A percentile compares a stretch with the other conserved stretches of the same genome.
phyloP scores from a whole-genome alignment of 2,888 invertebrate genomes.

The Coelinius sp. region DNA sequence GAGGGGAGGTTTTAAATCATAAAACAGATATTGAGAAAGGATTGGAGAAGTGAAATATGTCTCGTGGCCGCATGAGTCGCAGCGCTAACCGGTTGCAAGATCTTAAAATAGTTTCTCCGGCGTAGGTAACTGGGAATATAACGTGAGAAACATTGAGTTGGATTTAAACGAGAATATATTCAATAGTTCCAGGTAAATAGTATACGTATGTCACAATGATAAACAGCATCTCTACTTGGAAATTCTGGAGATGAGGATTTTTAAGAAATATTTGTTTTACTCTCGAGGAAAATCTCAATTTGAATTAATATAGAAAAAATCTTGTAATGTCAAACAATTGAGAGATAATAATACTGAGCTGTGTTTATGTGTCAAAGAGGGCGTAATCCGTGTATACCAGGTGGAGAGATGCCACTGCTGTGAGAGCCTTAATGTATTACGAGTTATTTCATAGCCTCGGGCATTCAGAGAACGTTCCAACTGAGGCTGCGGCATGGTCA shows the following conservation, averaged over 20 bases:
- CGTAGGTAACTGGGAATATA: conserved; percentile 47
- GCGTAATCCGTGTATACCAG: conserved; percentile 36
- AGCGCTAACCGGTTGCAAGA: conserved; percentile 59
- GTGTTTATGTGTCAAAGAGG: neutral
- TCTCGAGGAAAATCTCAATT: neutral
- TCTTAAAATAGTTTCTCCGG: conserved; percentile 61
- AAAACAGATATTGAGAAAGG: neutral
- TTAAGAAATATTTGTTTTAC: neutral
- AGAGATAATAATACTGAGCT: neutral
- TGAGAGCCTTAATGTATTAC: conserved; percentile 59
- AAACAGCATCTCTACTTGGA: neutral
- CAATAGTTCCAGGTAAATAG: neutral
- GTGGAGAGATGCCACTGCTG: conserved; percentile 43
- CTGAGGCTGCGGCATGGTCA: conserved; percentile 57
- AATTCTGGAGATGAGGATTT: neutral
- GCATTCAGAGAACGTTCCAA: conserved; percentile 52
- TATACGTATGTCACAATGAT: neutral
- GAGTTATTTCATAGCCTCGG: conserved; percentile 66
- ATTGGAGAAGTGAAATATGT: conserved; percentile 43
- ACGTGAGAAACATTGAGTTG: conserved; percentile 15
- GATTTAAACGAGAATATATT: neutral
- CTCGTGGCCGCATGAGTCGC: conserved; percentile 45
- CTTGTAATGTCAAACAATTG: neutral
- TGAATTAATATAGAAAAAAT: neutral
- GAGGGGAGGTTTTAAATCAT: neutral